These are phyloP conservation scores for Caranx ignobilis DNA, from an alignment of 2,113 vertebrate species.

Conservation along the genomic window DNA sequence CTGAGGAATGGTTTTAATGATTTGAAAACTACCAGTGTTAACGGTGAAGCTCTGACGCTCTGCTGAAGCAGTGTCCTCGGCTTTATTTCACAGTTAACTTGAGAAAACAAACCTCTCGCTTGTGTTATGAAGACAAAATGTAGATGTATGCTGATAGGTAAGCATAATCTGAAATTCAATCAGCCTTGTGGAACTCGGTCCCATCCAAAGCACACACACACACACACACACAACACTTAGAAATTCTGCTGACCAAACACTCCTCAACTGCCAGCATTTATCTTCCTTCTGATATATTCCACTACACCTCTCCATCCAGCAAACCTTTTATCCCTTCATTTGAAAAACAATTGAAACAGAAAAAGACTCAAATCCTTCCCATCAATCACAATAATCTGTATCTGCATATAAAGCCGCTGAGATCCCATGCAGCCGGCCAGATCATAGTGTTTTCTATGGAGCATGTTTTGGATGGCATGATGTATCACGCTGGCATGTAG, in stretches of 20 bases:
- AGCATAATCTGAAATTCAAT: slow-evolving; percentile 46
- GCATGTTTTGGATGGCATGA: not conserved
- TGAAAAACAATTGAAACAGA: slow-evolving; percentile 49
- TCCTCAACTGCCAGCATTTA: slow-evolving; percentile 21
- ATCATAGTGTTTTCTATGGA: slow-evolving; percentile 14
- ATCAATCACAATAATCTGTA: slow-evolving; percentile 49
- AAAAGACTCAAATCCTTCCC: slow-evolving; percentile 27
- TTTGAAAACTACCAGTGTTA: not conserved
- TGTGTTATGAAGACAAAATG: slow-evolving; percentile 28
- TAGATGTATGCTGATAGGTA: not conserved
- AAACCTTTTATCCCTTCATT: slow-evolving; percentile 40
- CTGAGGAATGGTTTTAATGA: not conserved
- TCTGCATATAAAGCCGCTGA: slow-evolving; percentile 36
- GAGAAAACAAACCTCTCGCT: slow-evolving; percentile 3
- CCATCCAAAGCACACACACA: slow-evolving; percentile 12
- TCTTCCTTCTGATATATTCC: slow-evolving; percentile 50
- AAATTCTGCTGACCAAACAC: slow-evolving; percentile 61
- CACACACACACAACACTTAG: not conserved
- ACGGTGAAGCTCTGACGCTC: not conserved
- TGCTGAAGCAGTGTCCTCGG: not conserved
- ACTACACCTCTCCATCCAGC: slow-evolving; percentile 14
- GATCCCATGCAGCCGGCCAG: slow-evolving; percentile 14
- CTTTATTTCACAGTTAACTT: slow-evolving; percentile 2
- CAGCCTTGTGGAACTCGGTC: slow-evolving; percentile 14
- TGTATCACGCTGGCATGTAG: slow-evolving; percentile 5